phyloP scores from a whole-genome alignment of 2,797 vertebrate species.

The Syndactyla subalaris region DNA sequence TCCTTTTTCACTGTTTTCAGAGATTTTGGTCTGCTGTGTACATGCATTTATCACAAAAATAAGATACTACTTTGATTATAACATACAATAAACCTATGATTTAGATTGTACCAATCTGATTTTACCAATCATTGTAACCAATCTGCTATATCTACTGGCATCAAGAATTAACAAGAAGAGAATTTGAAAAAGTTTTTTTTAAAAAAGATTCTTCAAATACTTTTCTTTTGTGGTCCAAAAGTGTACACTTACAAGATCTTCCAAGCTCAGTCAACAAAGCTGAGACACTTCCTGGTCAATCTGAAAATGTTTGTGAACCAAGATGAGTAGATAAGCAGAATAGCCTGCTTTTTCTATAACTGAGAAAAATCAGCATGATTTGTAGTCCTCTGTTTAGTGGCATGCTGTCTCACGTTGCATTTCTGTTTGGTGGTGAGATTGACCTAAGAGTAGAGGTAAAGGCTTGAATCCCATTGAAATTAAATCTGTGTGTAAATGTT shows the following conservation, averaged over 20 bases:
- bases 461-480: background rate
- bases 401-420: background rate
- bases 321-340: background rate
- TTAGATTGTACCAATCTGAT: background rate
- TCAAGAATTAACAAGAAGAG: background rate
- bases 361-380: background rate
- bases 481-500: background rate
- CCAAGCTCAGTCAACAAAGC: background rate
- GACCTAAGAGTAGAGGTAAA: background rate
- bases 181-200: background rate
- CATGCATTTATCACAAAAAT: background rate
- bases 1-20: background rate
- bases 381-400: background rate
- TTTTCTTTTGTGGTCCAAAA: background rate
- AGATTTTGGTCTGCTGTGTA: background rate
- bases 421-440: background rate
- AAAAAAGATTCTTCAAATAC: background rate
- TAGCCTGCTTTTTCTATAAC: background rate
- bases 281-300: background rate
- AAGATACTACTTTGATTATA: background rate
- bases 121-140: background rate
- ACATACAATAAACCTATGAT: background rate
- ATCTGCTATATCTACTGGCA: background rate
- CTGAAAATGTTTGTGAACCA: background rate
- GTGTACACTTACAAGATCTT: background rate